Base-by-base conservation (phyloP, 2,113 vertebrate genomes). In the Pungitius pungitius region DNA sequence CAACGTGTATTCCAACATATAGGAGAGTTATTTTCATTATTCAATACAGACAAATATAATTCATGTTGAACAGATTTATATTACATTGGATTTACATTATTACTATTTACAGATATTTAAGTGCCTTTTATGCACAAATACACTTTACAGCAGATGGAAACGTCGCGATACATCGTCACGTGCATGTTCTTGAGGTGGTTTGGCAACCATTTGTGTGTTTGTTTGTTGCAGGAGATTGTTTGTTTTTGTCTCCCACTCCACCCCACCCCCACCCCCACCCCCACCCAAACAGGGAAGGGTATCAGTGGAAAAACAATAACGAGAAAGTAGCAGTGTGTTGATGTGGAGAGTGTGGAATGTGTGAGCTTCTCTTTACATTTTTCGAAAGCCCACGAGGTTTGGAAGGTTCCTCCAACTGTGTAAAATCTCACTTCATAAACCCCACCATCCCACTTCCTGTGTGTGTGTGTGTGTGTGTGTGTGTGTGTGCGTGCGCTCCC, bases 321-420 rank as follows among this genome's bases (percentile, higher is more conserved):
- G 57, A 74, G 33, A 64, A 90, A 87, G 74, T 24, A 49, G 80
- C 90, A 86, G 74, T 27, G 54, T 51, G 57, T 69, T 82, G 82
- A 85, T 20, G 77, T 82, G 11, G 61, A 8, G 45, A 17, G 55
- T 70, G 68, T 78, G 90, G 91, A 91, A 92, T 90, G 88, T 69
- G 45, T 20, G 35, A 72, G 69, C 60, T 68, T 78, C 69, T 76
- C n/a, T 72, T 17, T 69, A 64, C 69, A 24, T 73, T 84, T 72
- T 73, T 65, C 61, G 63, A 54, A 81, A 82, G 75, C 67, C 56
- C 70, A 81, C 35, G 60, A 14, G 42, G 9, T 15, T 65, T 1
- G 22, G 68, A 65, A 45, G 49, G 77, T 37, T 70, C 63, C 45
- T 57, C 67, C 57, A 62, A 47, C 51, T 67, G 73, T 24, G 55